These are phyloP conservation scores for Dendrocincla fuliginosa DNA, from an alignment of 2,797 vertebrate genomes.

Conservation along the genomic window DNA sequence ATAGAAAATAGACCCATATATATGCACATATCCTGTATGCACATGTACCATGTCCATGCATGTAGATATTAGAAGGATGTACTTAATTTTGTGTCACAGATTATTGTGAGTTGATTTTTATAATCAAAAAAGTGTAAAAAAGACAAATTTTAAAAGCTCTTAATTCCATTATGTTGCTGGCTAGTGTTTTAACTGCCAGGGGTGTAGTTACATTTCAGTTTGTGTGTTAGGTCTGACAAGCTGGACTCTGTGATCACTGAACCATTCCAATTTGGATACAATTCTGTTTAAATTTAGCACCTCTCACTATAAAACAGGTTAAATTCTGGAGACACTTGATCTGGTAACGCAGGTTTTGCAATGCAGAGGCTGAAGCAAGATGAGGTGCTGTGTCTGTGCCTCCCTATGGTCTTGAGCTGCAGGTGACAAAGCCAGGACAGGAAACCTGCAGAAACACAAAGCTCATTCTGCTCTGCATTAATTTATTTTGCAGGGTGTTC, in stretches of 20 bases:
- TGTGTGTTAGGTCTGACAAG: slow-evolving; percentile 38
- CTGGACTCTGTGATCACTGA: slow-evolving; percentile 35
- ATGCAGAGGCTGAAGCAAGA: not conserved
- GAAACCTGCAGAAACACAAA: not conserved
- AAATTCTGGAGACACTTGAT: slow-evolving; percentile 39
- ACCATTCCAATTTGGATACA: slow-evolving; percentile 53
- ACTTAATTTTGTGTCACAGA: slow-evolving; percentile 33
- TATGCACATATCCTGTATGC: slow-evolving; percentile 25
- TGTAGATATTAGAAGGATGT: slow-evolving; percentile 17
- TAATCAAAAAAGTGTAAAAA: not conserved
- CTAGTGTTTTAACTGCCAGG: slow-evolving; percentile 28
- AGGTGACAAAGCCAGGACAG: slow-evolving; percentile 19
- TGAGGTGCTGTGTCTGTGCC: not conserved
- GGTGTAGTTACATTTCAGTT: slow-evolving; percentile 27
- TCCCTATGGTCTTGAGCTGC: slow-evolving; percentile 17
- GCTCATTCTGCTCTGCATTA: not conserved
- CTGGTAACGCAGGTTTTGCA: slow-evolving; percentile 9
- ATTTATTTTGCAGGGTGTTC: slow-evolving; percentile 1
- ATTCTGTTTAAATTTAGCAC: slow-evolving; percentile 7
- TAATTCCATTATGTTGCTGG: slow-evolving; percentile 61
- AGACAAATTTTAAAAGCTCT: not conserved
- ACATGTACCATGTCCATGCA: not conserved
- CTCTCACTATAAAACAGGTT: not conserved
- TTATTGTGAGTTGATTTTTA: slow-evolving; percentile 29
- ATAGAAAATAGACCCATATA: not conserved